Percentiles rank a stretch among this genome's conserved stretches.
Conservation (phyloP, 2,888 invertebrate genomes). For the Spicauda simplicius region DNA sequence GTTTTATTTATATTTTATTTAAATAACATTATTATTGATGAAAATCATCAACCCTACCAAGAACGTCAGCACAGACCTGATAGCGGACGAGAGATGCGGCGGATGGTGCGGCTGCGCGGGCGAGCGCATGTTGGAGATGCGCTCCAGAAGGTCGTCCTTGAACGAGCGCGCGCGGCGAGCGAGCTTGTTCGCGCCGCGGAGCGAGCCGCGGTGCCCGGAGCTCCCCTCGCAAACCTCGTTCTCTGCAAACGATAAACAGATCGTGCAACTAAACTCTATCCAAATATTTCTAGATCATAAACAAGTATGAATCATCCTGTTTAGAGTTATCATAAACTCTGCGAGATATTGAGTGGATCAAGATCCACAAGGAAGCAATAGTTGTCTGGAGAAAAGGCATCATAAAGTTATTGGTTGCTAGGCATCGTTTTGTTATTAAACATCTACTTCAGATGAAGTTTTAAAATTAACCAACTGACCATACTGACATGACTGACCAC, state of each 20-base stretch:
- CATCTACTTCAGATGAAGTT: no score
- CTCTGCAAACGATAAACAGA: slow-evolving; percentile 60
- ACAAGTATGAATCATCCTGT: background rate
- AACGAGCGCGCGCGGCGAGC: slow-evolving; percentile 95
- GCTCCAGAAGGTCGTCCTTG: slow-evolving; percentile 96
- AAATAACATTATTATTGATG: no score
- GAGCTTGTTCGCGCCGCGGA: slow-evolving; percentile 92
- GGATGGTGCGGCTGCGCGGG: slow-evolving; percentile 86
- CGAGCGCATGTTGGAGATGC: slow-evolving; percentile 95
- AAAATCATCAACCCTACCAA: background rate
- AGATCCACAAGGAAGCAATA: no score
- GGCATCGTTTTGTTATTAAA: no score
- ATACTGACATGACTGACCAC: no score
- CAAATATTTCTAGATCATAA: background rate
- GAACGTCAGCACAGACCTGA: slow-evolving; percentile 61
- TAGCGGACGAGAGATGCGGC: slow-evolving; percentile 75
- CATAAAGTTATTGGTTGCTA: no score
- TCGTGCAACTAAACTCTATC: background rate
- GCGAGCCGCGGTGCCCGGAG: slow-evolving; percentile 90
- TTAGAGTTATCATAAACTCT: no score
- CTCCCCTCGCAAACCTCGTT: slow-evolving; percentile 80
- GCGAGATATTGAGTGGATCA: no score
- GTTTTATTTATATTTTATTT: background rate
- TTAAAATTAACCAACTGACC: no score
- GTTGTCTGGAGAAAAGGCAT: no score